Percentiles rank a stretch among this genome's conserved stretches.
Evolutionary conservation across 2,797 vertebrate genomes (phyloP).

Genomic region (Falco columbarius): DNA sequence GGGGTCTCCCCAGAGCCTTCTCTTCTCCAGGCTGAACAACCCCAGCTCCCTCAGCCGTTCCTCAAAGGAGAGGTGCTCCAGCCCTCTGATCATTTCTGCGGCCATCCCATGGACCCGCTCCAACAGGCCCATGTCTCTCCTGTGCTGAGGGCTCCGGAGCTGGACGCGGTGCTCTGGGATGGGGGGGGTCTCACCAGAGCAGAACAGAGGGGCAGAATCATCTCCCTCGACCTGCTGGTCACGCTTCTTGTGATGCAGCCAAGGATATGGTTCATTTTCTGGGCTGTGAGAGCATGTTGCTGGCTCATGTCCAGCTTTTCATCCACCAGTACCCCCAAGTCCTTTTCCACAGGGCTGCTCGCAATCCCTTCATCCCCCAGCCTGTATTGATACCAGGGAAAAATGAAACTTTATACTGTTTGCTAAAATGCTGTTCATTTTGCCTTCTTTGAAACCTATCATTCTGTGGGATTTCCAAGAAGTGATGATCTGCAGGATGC

Average conservation of each 20-base stretch:
- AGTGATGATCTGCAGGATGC: not conserved
- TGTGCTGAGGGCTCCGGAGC: too few species aligned
- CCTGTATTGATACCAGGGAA: not conserved
- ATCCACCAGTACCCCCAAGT: not conserved
- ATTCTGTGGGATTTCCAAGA: not conserved
- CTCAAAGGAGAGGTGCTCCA: too few species aligned
- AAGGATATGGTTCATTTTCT: accelerated
- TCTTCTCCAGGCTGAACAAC: too few species aligned
- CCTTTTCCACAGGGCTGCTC: not conserved
- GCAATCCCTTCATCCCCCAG: not conserved
- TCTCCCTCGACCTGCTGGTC: not conserved
- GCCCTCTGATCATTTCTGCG: too few species aligned
- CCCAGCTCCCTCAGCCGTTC: too few species aligned
- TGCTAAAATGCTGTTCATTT: not conserved
- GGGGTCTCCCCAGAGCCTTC: too few species aligned
- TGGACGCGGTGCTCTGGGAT: too few species aligned
- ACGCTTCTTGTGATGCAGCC: accelerated
- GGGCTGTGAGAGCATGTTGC: accelerated
- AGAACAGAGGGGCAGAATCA: not conserved
- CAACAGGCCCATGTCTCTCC: too few species aligned
- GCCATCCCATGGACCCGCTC: too few species aligned
- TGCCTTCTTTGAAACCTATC: not conserved
- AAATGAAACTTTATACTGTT: not conserved
- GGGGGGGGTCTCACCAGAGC: too few species aligned
- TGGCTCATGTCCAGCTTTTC: not conserved